These are phyloP conservation scores for Harmothoe impar DNA, from an alignment of 2,888 invertebrate species.

Conservation along the genomic window DNA sequence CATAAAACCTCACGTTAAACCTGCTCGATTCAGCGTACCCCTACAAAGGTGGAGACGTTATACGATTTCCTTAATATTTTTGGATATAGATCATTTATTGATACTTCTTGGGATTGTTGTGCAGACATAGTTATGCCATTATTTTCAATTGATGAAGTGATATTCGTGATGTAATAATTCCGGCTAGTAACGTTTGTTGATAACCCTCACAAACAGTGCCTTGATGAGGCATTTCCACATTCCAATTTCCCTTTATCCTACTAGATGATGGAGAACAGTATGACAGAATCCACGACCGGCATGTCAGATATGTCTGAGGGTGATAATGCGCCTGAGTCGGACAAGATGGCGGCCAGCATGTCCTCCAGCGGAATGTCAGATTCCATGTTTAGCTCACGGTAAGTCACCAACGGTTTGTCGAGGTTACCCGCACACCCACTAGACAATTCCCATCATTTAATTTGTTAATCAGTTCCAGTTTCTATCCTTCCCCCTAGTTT, in stretches of 20 bases:
- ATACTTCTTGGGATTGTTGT: too few species aligned
- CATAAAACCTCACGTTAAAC: too few species aligned
- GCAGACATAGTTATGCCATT: too few species aligned
- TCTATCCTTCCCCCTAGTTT: background rate
- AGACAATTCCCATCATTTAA: background rate
- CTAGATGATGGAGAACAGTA: constrained; percentile 65
- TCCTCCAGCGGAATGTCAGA: constrained; percentile 62
- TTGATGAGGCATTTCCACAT: background rate
- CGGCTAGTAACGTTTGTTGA: too few species aligned
- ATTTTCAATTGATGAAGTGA: too few species aligned
- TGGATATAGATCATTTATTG: too few species aligned
- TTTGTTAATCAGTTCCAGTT: background rate
- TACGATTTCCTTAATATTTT: too few species aligned
- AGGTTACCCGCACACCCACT: background rate
- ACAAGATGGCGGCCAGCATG: constrained; percentile 61
- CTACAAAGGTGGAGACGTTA: too few species aligned
- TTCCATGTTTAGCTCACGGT: constrained; percentile 45
- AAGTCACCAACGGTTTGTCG: background rate
- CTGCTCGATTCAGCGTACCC: too few species aligned
- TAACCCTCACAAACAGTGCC: too few species aligned
- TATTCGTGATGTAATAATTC: too few species aligned
- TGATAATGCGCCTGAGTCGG: constrained; percentile 44
- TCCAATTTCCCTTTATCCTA: background rate
- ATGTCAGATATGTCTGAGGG: constrained; percentile 57
- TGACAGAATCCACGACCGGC: constrained; percentile 63